Evolutionary conservation across 2,797 vertebrate genomes (phyloP).

Genomic region (Novumbra hubbsi): DNA sequence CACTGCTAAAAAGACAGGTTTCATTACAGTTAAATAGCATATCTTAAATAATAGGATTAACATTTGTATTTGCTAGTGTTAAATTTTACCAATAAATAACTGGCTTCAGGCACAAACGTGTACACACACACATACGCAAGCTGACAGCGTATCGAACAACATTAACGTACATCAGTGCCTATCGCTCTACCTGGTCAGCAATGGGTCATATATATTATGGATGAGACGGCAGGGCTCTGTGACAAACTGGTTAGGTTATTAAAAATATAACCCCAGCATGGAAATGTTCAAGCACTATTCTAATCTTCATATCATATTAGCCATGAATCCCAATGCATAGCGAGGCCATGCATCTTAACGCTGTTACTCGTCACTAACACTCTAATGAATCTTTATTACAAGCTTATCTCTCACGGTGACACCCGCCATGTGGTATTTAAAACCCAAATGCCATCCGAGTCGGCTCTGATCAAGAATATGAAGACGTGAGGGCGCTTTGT

Average conservation of each 20-base stretch:
- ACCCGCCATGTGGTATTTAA: slow-evolving; percentile 67
- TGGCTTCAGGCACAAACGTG: not conserved
- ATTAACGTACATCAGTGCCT: not conserved
- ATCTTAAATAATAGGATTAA: not conserved
- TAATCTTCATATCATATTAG: slow-evolving; percentile 63
- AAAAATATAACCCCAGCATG: slow-evolving; percentile 57
- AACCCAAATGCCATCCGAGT: slow-evolving; percentile 71
- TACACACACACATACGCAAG: not conserved
- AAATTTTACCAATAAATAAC: not conserved
- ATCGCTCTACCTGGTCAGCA: slow-evolving; percentile 45
- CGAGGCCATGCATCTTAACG: slow-evolving; percentile 49
- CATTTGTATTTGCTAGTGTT: not conserved
- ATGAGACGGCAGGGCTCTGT: slow-evolving; percentile 49
- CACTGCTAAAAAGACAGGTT: not conserved
- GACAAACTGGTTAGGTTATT: slow-evolving; percentile 65
- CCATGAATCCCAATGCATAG: slow-evolving; percentile 37
- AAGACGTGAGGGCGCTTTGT: slow-evolving; percentile 44
- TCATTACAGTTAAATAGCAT: not conserved
- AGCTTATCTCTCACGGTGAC: slow-evolving; percentile 58
- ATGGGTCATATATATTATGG: slow-evolving; percentile 61
- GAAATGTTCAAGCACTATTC: slow-evolving; percentile 23
- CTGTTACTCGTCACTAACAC: slow-evolving; percentile 30
- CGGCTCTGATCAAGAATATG: slow-evolving; percentile 61
- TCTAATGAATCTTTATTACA: slow-evolving; percentile 59
- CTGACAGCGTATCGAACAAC: not conserved